Percentiles rank a stretch among this genome's conserved stretches.
These are phyloP conservation scores for Xestobium rufovillosum DNA, from an alignment of 2,888 invertebrate species.

Conservation along the genomic window DNA sequence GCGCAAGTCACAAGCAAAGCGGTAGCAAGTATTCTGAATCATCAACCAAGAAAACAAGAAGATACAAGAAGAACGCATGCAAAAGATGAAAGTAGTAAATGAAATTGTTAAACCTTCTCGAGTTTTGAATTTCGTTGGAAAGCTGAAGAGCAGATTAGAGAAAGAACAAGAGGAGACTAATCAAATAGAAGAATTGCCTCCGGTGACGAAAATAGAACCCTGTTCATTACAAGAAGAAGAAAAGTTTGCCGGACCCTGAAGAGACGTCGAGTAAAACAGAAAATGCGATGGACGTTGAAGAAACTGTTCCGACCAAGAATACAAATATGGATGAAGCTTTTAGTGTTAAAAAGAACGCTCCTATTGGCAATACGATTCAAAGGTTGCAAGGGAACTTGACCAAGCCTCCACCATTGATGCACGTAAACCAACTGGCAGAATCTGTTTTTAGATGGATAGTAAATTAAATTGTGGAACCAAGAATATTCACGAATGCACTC, in stretches of 20 bases:
- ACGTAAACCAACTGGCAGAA: slow-evolving; percentile 19
- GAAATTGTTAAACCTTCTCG: slow-evolving; percentile 32
- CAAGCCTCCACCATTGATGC: slow-evolving; percentile 26
- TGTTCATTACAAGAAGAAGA: neutral
- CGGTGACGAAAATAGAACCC: no score
- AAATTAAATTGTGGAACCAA: no score
- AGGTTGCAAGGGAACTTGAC: slow-evolving; percentile 20
- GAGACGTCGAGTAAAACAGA: neutral
- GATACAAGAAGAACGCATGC: slow-evolving; percentile 44
- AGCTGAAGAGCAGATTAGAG: slow-evolving; percentile 28
- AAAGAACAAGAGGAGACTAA: neutral
- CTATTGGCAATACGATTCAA: slow-evolving; percentile 20
- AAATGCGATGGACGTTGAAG: neutral
- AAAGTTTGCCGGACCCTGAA: neutral
- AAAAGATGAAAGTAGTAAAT: slow-evolving; percentile 47
- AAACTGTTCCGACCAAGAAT: no score
- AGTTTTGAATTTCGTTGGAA: slow-evolving; percentile 32
- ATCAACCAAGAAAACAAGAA: slow-evolving; percentile 42
- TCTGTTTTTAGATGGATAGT: no score
- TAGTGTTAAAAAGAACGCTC: slow-evolving; percentile 1
- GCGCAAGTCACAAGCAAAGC: no score
- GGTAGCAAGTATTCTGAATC: no score
- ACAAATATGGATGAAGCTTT: neutral
- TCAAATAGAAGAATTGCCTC: neutral
- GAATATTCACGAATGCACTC: no score